phyloP scores from a whole-genome alignment of 2,888 invertebrate species.

The Ectemnius lituratus region DNA sequence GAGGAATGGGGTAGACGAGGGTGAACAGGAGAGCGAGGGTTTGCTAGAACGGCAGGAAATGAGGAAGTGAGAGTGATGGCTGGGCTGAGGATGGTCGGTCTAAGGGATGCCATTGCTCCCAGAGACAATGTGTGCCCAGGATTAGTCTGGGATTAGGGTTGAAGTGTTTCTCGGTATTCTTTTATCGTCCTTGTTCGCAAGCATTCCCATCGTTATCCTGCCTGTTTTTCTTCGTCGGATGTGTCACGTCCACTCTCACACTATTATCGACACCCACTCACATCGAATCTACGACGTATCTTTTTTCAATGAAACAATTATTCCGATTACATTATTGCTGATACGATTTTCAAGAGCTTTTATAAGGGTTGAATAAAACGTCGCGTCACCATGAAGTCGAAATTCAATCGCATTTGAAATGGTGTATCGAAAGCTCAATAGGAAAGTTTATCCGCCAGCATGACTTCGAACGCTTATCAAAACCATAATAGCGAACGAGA shows the following conservation, averaged over 20 bases:
- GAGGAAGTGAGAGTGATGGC: slow-evolving; percentile 6
- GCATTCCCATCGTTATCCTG: background rate
- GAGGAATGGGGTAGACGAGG: background rate
- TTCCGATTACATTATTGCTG: too few relatives aligned
- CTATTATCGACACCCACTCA: background rate
- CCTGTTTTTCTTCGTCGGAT: background rate
- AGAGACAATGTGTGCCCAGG: slow-evolving; percentile 7
- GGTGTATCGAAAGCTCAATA: too few relatives aligned
- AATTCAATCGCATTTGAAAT: too few relatives aligned
- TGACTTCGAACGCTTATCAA: too few relatives aligned
- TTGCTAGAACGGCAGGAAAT: slow-evolving; percentile 3
- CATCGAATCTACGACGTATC: too few relatives aligned
- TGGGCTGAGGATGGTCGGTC: background rate
- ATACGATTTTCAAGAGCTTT: too few relatives aligned
- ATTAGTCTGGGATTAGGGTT: slow-evolving; percentile 9
- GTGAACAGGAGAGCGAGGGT: background rate
- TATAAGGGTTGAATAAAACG: too few relatives aligned
- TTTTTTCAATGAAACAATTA: too few relatives aligned
- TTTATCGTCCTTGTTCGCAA: slow-evolving; percentile 6
- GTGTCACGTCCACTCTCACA: background rate
- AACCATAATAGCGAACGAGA: too few relatives aligned
- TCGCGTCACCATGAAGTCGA: too few relatives aligned
- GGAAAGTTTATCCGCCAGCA: too few relatives aligned
- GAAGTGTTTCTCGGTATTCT: slow-evolving; percentile 9
- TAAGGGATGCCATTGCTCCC: slow-evolving; percentile 5